A percentile compares a stretch with the other conserved stretches of the same genome.
These are phyloP conservation scores for Drosophila recens DNA, from an alignment of 2,888 invertebrate genomes.

Conservation along the genomic window DNA sequence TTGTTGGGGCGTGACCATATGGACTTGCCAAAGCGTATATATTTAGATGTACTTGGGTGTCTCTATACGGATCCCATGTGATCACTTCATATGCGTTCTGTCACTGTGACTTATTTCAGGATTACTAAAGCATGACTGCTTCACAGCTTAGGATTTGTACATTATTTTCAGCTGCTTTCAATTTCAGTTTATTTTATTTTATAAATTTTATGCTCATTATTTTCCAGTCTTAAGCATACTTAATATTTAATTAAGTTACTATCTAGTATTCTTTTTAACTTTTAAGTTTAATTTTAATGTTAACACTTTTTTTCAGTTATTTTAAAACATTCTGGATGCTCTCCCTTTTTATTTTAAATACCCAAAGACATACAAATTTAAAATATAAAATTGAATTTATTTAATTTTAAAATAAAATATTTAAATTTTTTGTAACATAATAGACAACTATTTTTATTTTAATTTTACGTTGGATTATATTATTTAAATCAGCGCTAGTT, in stretches of 20 bases:
- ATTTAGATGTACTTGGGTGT: background rate
- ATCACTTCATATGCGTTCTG: conserved; percentile 64
- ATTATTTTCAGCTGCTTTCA: background rate
- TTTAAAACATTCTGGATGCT: too few species aligned
- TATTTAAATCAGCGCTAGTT: background rate
- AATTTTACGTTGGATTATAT: too few species aligned
- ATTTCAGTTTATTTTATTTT: background rate
- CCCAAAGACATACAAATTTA: too few species aligned
- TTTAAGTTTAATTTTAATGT: too few species aligned
- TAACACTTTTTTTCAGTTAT: too few species aligned
- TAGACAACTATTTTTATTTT: background rate
- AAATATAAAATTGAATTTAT: background rate
- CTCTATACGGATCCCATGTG: conserved; percentile 38
- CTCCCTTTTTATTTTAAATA: too few species aligned
- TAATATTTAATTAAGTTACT: too few species aligned
- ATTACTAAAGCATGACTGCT: background rate
- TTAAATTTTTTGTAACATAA: background rate
- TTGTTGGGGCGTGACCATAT: conserved; percentile 59
- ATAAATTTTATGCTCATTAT: background rate
- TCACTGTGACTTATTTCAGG: conserved; percentile 19
- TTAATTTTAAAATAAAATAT: background rate
- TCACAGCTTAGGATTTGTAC: background rate
- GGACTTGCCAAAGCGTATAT: conserved; percentile 27
- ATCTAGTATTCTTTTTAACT: too few species aligned
- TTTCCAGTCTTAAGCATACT: too few species aligned